Percentiles rank a stretch among this genome's conserved stretches.
Evolutionary conservation across 2,797 vertebrate genomes (phyloP).

Genomic region (Premnoplex brunnescens): DNA sequence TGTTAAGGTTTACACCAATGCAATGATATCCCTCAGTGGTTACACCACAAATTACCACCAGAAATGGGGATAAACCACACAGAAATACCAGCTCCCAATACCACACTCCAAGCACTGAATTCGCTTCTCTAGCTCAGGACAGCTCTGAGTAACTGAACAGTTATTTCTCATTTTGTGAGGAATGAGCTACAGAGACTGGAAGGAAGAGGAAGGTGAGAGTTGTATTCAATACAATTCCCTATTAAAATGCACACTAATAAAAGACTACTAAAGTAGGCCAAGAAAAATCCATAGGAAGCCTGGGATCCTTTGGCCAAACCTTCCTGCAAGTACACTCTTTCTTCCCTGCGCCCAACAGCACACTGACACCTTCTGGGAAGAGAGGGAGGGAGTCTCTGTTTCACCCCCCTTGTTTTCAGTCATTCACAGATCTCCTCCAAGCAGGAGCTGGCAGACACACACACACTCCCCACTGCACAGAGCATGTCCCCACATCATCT

Average conservation of each 20-base stretch:
- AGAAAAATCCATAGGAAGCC: background rate
- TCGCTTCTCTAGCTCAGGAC: background rate
- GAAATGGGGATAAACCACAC: background rate
- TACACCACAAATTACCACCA: background rate
- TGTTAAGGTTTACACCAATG: background rate
- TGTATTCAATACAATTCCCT: background rate
- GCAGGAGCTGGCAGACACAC: background rate
- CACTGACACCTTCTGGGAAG: constrained; percentile 37
- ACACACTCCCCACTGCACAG: no score
- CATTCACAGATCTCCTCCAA: background rate
- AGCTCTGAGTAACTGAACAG: background rate
- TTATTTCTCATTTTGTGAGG: background rate
- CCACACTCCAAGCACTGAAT: background rate
- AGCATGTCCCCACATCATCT: background rate
- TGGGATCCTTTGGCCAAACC: background rate
- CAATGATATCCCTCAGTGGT: background rate
- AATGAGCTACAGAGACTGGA: background rate
- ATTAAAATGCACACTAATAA: background rate
- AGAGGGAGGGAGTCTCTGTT: background rate
- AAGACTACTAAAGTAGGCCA: background rate
- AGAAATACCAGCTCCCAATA: background rate
- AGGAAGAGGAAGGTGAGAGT: background rate
- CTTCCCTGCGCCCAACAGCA: background rate
- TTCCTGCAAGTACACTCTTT: background rate
- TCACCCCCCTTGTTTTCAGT: background rate